Conservation (phyloP, 2,888 invertebrate species). For the Leucoptera coffeella region DNA sequence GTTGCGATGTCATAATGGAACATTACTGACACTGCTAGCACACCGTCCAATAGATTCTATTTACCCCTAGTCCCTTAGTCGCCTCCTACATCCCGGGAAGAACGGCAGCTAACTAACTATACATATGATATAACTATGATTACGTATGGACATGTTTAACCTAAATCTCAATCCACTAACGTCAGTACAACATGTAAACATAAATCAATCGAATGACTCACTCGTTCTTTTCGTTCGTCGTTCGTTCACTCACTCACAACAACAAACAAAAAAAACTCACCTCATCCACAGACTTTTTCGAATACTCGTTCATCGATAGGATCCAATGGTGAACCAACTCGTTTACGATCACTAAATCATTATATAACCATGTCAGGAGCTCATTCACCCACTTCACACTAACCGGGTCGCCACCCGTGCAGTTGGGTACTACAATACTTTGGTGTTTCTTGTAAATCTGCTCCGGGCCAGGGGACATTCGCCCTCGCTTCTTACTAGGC, state of each 20-base stretch:
- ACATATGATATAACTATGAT: not conserved
- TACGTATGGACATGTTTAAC: not conserved
- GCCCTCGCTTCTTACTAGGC: conserved; percentile 64
- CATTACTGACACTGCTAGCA: no score
- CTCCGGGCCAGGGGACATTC: conserved; percentile 69
- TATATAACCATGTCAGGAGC: conserved; percentile 82
- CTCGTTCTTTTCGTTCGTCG: no score
- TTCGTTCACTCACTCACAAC: no score
- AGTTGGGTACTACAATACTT: conserved; percentile 52
- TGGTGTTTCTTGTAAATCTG: conserved; percentile 57
- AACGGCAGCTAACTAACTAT: no score
- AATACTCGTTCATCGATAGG: conserved; percentile 73
- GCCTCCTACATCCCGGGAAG: no score
- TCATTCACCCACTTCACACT: conserved; percentile 86
- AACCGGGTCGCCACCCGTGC: conserved; percentile 72
- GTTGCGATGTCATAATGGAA: no score
- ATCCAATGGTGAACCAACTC: conserved; percentile 80
- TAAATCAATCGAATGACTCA: no score
- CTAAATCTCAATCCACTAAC: not conserved
- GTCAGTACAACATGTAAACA: no score
- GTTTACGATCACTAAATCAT: conserved; percentile 79
- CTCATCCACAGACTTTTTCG: conserved; percentile 74
- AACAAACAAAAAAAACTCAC: conserved; percentile 40
- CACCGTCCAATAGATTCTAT: no score
- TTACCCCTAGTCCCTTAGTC: no score